A percentile compares a stretch with the other conserved stretches of the same genome.
phyloP scores from a whole-genome alignment of 2,888 invertebrate genomes.

The Stenichneumon culpator region DNA sequence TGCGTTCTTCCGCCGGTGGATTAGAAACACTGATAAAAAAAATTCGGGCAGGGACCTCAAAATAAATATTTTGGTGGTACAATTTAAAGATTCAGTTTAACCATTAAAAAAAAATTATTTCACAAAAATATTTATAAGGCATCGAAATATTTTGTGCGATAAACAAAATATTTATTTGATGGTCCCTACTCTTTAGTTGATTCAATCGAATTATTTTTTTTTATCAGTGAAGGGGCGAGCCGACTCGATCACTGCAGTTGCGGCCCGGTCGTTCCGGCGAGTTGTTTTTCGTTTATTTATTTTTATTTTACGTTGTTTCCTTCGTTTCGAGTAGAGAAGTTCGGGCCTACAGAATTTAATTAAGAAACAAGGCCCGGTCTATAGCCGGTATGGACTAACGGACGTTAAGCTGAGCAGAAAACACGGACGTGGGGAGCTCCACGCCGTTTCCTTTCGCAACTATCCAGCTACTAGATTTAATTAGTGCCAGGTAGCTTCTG shows the following conservation, averaged over 20 bases:
- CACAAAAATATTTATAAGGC: too few relatives aligned
- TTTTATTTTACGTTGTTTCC: conserved; percentile 2
- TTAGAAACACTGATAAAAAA: not conserved
- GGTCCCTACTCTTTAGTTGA: too few relatives aligned
- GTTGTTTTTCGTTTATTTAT: not conserved
- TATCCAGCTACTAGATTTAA: conserved; percentile 75
- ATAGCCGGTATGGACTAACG: conserved; percentile 50
- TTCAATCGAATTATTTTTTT: too few relatives aligned
- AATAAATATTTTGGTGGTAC: too few relatives aligned
- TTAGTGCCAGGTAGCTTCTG: conserved; percentile 74
- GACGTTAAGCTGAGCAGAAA: conserved; percentile 50
- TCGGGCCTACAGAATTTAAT: conserved; percentile 72
- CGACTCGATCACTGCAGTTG: not conserved
- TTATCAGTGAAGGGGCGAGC: not conserved
- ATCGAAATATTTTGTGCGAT: too few relatives aligned
- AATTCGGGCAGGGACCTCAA: too few relatives aligned
- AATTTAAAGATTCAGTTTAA: too few relatives aligned
- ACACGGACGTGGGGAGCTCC: conserved; percentile 32
- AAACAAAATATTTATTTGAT: too few relatives aligned
- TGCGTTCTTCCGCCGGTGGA: not conserved
- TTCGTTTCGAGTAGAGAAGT: conserved; percentile 53
- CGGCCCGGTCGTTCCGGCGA: not conserved
- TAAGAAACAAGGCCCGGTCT: conserved; percentile 71
- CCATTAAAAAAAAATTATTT: too few relatives aligned
- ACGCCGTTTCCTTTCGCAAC: conserved; percentile 64